These are phyloP conservation scores for Stomatorhinus ivindoensis DNA, from an alignment of 2,113 vertebrate species.

Conservation along the genomic window DNA sequence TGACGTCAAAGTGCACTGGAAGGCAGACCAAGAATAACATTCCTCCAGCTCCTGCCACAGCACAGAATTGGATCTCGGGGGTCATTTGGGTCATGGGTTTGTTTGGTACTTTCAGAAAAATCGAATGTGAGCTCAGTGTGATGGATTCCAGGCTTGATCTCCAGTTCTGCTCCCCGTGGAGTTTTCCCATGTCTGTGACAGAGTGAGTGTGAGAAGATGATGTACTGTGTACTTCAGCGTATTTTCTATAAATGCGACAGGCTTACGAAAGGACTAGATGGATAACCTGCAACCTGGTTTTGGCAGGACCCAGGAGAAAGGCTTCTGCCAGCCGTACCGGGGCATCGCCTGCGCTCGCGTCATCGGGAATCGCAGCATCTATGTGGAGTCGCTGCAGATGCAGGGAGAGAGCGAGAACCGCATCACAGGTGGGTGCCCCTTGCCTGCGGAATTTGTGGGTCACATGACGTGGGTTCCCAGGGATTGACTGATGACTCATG, in stretches of 20 bases:
- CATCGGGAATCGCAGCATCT: slow-evolving; percentile 93
- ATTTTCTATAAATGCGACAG: neutral
- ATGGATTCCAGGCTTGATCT: neutral
- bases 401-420: slow-evolving; percentile 96
- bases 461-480: neutral
- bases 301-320: slow-evolving; percentile 75
- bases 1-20: neutral
- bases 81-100: neutral
- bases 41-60: neutral
- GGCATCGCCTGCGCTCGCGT: slow-evolving; percentile 94
- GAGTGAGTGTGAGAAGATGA: neutral
- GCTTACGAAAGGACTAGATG: neutral
- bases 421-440: slow-evolving; percentile 74
- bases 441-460: neutral
- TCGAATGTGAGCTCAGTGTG: neutral
- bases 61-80: neutral
- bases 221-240: neutral
- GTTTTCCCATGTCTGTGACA: neutral
- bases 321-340: slow-evolving; percentile 92
- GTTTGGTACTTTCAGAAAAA: neutral
- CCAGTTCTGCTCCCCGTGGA: neutral
- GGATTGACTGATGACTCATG: neutral
- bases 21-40: neutral
- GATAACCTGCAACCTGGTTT: slow-evolving; percentile 25
- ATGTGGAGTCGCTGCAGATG: slow-evolving; percentile 95